These are phyloP conservation scores for Sphinx pinastri DNA, from an alignment of 2,888 invertebrate genomes.

Conservation along the genomic window DNA sequence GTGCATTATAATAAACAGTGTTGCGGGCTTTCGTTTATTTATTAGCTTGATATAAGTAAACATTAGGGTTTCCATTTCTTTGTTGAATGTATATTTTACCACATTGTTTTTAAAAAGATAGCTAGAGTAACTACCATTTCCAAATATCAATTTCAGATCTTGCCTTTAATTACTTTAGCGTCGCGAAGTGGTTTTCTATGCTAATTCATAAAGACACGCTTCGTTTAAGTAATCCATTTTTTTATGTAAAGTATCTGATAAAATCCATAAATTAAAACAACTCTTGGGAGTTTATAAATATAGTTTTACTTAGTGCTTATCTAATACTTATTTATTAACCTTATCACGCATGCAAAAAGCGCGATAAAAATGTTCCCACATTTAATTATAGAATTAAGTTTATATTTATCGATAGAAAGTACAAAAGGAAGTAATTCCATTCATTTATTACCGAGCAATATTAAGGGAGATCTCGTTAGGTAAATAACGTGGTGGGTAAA, in stretches of 20 bases:
- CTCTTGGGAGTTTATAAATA: too few relatives aligned
- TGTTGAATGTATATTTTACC: background rate
- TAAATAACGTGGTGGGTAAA: slow-evolving; percentile 57
- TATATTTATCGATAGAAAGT: slow-evolving; percentile 14
- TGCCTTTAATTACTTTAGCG: too few relatives aligned
- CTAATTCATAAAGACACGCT: too few relatives aligned
- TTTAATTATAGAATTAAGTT: slow-evolving; percentile 1
- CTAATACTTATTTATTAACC: too few relatives aligned
- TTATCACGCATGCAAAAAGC: background rate
- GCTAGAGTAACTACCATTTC: too few relatives aligned
- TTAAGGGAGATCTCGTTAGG: slow-evolving; percentile 71
- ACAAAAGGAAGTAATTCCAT: slow-evolving; percentile 33
- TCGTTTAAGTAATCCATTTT: too few relatives aligned
- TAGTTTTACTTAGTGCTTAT: too few relatives aligned
- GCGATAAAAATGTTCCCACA: slow-evolving; percentile 3
- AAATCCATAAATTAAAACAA: too few relatives aligned
- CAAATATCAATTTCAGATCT: too few relatives aligned
- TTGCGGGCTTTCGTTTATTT: background rate
- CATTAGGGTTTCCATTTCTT: background rate
- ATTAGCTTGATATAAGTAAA: background rate
- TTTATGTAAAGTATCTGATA: too few relatives aligned
- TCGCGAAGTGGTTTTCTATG: too few relatives aligned
- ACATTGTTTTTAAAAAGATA: too few relatives aligned
- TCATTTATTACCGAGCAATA: slow-evolving; percentile 50
- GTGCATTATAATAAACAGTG: slow-evolving; percentile 1